A percentile compares a stretch with the other conserved stretches of the same genome.
These are phyloP conservation scores for Megalurothrips usitatus DNA, from an alignment of 2,888 invertebrate species.

Conservation along the genomic window DNA sequence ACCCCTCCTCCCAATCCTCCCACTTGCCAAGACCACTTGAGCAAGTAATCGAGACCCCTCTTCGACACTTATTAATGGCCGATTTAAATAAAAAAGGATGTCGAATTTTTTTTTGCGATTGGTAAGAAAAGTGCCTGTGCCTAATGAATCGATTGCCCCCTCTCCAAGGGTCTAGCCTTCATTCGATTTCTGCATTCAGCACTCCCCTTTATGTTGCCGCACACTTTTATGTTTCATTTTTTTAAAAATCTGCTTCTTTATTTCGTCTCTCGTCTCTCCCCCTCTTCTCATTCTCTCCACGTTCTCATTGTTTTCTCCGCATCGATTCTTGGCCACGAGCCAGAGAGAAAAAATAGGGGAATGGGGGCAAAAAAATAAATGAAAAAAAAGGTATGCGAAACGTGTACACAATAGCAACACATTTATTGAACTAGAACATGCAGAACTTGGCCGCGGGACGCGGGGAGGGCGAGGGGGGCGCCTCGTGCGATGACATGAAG, in stretches of 20 bases:
- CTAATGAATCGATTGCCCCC: no score
- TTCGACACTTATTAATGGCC: background rate
- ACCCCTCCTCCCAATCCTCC: background rate
- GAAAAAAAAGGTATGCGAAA: no score
- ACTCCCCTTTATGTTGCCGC: no score
- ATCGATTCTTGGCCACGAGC: background rate
- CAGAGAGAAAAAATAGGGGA: background rate
- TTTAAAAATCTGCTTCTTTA: no score
- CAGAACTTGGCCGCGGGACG: background rate
- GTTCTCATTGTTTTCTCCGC: no score
- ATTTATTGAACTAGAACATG: slow-evolving; percentile 9
- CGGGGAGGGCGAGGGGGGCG: background rate
- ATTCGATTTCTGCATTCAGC: no score
- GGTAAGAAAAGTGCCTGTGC: no score
- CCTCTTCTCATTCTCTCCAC: background rate
- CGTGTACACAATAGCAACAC: background rate
- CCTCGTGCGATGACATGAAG: background rate
- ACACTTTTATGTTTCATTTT: no score
- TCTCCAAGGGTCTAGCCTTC: no score
- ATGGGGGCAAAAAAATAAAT: background rate
- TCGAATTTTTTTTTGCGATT: no score
- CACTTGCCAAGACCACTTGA: no score
- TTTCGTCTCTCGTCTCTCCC: background rate
- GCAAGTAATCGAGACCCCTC: no score
- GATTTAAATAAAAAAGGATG: background rate